Conservation (phyloP, 2,888 invertebrate genomes). For the Leptopilina syphax region DNA sequence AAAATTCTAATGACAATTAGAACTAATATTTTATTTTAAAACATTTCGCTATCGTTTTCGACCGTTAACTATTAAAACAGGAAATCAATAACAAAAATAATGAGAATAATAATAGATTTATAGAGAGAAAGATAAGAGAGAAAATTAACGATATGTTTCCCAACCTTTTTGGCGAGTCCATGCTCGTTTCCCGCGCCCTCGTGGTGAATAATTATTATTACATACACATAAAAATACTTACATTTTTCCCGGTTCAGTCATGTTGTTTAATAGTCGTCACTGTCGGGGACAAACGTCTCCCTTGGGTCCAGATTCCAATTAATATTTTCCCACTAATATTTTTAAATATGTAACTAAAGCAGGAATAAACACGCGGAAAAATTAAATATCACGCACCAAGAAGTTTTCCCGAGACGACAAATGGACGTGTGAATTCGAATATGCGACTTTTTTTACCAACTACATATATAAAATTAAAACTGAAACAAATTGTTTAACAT, state of each 20-base stretch:
- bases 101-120: not conserved
- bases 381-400: not conserved
- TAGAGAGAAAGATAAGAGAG: not conserved
- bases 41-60: too few species aligned
- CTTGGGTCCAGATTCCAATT: conserved; percentile 16
- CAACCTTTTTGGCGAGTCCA: conserved; percentile 12
- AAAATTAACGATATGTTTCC: not conserved
- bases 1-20: not conserved
- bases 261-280: not conserved
- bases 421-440: too few species aligned
- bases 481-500: not conserved
- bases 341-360: not conserved
- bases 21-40: too few species aligned
- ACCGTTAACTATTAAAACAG: not conserved
- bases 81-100: not conserved
- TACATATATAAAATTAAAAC: not conserved
- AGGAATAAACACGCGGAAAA: not conserved
- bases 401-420: not conserved
- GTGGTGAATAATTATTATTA: conserved; percentile 1
- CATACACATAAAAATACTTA: not conserved
- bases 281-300: not conserved
- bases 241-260: conserved; percentile 34
- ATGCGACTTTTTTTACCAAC: not conserved
- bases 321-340: conserved; percentile 6
- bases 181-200: conserved; percentile 21